phyloP scores from a whole-genome alignment of 2,888 invertebrate genomes.

The Megaustenia siamemsis region DNA sequence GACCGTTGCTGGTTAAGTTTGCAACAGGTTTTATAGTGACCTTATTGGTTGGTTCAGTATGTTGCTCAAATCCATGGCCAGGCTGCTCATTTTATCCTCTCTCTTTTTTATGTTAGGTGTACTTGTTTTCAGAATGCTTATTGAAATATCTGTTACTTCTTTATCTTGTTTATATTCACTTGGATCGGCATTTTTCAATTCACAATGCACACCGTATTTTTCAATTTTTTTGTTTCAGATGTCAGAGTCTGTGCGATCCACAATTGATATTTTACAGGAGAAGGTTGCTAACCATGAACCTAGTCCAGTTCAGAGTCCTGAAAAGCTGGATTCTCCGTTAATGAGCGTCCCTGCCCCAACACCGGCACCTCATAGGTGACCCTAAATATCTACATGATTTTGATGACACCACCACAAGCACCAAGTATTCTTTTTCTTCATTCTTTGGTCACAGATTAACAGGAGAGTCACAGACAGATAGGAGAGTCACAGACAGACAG shows the following conservation, averaged over 20 bases:
- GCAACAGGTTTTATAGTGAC: too few relatives aligned
- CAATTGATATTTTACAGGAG: slow-evolving; percentile 85
- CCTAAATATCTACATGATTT: too few relatives aligned
- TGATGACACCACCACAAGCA: background rate
- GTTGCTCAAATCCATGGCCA: too few relatives aligned
- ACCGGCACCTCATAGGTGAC: slow-evolving; percentile 82
- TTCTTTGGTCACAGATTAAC: background rate
- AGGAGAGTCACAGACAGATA: too few relatives aligned
- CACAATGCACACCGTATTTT: background rate
- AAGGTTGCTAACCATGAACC: slow-evolving; percentile 88
- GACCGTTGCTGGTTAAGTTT: too few relatives aligned
- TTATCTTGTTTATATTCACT: background rate
- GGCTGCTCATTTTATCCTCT: too few relatives aligned
- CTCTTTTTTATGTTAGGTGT: too few relatives aligned
- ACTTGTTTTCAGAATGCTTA: too few relatives aligned
- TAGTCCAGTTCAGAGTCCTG: slow-evolving; percentile 84
- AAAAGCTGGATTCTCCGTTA: slow-evolving; percentile 88
- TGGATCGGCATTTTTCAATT: background rate
- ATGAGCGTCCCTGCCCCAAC: slow-evolving; percentile 92
- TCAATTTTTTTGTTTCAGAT: slow-evolving; percentile 14
- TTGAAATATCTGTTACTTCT: too few relatives aligned
- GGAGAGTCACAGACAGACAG: too few relatives aligned
- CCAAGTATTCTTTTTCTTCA: background rate
- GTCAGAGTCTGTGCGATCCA: slow-evolving; percentile 38
- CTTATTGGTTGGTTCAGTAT: too few relatives aligned